Evolutionary conservation across 2,797 vertebrate species (phyloP).

Genomic region (Sebastiscus albofasciatus): DNA sequence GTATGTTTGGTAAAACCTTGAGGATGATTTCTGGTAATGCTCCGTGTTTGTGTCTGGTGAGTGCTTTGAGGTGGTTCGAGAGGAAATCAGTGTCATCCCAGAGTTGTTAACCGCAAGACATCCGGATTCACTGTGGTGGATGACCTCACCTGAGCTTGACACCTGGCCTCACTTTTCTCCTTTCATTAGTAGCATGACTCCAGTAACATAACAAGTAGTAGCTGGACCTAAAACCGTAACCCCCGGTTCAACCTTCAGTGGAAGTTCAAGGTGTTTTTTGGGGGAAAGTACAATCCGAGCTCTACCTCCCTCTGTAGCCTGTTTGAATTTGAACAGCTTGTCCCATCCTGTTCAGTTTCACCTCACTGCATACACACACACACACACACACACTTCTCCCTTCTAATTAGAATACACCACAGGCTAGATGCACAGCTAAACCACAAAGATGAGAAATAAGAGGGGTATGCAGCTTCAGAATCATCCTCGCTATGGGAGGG

Average conservation of each 20-base stretch:
- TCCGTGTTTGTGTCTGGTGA: too few species aligned
- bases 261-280: slow-evolving; percentile 61
- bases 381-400: slow-evolving; percentile 50
- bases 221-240: slow-evolving; percentile 44
- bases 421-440: slow-evolving; percentile 21
- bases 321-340: slow-evolving; percentile 76
- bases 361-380: slow-evolving; percentile 43
- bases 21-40: too few species aligned
- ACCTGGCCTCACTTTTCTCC: slow-evolving; percentile 60
- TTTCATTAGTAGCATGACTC: slow-evolving; percentile 65
- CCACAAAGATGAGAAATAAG: slow-evolving; percentile 31
- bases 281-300: slow-evolving; percentile 59
- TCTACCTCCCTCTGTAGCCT: slow-evolving; percentile 18
- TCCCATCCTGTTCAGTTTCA: slow-evolving; percentile 78
- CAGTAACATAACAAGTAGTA: slow-evolving; percentile 38
- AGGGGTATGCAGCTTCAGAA: slow-evolving; percentile 8
- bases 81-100: not conserved
- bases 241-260: slow-evolving; percentile 59
- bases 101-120: slow-evolving; percentile 8
- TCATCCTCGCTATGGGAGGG: slow-evolving; percentile 15
- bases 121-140: not conserved
- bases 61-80: too few species aligned
- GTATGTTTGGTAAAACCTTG: too few species aligned
- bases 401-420: slow-evolving; percentile 70
- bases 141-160: slow-evolving; percentile 53